Evolutionary conservation across 2,113 vertebrate species (phyloP).

Genomic region (Triplophysa siluroides): DNA sequence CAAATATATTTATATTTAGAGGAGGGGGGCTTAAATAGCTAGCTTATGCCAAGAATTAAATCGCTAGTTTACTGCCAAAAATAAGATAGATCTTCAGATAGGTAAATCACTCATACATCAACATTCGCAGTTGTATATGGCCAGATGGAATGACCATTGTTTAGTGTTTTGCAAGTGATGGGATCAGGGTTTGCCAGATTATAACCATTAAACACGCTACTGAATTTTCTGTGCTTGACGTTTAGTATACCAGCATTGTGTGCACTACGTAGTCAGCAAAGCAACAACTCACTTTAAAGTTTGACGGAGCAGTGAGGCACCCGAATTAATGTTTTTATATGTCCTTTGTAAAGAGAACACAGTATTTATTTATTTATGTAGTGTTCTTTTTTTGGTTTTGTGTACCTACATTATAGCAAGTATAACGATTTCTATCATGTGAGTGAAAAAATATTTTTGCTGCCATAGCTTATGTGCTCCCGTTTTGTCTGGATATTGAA

Average conservation of each 20-base stretch:
- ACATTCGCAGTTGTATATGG: neutral
- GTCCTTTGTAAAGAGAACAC: neutral
- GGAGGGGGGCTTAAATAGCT: slow-evolving; percentile 2
- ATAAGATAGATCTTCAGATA: neutral
- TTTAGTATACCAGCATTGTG: slow-evolving; percentile 29
- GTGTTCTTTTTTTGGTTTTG: slow-evolving; percentile 25
- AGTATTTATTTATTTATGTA: slow-evolving; percentile 37
- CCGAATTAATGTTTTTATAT: slow-evolving; percentile 15
- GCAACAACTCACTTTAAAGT: neutral
- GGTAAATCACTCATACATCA: neutral
- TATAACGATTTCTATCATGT: neutral
- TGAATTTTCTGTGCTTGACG: slow-evolving; percentile 1
- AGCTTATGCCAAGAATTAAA: slow-evolving; percentile 30
- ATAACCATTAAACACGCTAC: neutral
- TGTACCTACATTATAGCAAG: neutral
- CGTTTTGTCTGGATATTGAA: slow-evolving; percentile 46
- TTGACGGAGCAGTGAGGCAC: neutral
- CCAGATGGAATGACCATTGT: neutral
- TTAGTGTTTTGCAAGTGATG: neutral
- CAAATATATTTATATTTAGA: slow-evolving; percentile 3
- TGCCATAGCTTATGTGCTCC: slow-evolving; percentile 30
- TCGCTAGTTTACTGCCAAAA: slow-evolving; percentile 45
- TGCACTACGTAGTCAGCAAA: neutral
- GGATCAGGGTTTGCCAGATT: neutral
- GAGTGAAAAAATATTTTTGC: slow-evolving; percentile 15